A percentile compares a stretch with the other conserved stretches of the same genome.
Conservation (phyloP, 2,113 vertebrate genomes). For the Coturnix japonica region DNA sequence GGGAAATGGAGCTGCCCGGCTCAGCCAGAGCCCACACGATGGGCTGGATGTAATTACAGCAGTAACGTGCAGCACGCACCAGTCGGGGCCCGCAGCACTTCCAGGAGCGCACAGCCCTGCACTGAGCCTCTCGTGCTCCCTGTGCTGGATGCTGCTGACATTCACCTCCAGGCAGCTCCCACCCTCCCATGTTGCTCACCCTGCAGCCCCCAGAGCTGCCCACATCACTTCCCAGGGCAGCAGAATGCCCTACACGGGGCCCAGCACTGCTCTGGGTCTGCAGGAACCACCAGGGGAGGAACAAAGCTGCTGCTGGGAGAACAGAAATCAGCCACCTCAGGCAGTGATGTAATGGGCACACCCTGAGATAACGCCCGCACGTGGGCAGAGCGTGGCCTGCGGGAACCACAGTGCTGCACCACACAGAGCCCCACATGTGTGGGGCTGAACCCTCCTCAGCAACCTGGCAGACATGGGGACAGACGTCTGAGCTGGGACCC, state of each 20-base stretch:
- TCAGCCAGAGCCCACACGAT: slow-evolving; percentile 39
- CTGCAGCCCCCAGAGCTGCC: background rate
- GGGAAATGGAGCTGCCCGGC: slow-evolving; percentile 60
- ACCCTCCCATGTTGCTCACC: background rate
- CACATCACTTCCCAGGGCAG: too few relatives aligned
- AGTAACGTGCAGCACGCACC: slow-evolving; percentile 57
- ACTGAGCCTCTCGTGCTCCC: slow-evolving; percentile 5
- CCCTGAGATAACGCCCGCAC: background rate
- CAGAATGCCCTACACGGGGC: too few relatives aligned
- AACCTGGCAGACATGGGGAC: background rate
- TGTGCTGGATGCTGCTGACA: slow-evolving; percentile 18
- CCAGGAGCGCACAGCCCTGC: slow-evolving; percentile 56
- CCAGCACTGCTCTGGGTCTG: background rate
- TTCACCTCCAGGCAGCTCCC: slow-evolving; percentile 40
- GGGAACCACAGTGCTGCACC: too few relatives aligned
- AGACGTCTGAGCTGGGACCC: background rate
- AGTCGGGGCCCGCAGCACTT: background rate
- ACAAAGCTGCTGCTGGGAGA: background rate
- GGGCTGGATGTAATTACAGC: slow-evolving; percentile 65
- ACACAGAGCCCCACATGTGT: background rate
- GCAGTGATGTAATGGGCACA: too few relatives aligned
- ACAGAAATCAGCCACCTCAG: background rate
- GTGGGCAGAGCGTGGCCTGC: background rate
- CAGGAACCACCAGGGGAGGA: background rate
- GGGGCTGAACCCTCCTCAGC: background rate